phyloP scores from a whole-genome alignment of 2,113 vertebrate genomes.

The Oenanthe oenanthe region DNA sequence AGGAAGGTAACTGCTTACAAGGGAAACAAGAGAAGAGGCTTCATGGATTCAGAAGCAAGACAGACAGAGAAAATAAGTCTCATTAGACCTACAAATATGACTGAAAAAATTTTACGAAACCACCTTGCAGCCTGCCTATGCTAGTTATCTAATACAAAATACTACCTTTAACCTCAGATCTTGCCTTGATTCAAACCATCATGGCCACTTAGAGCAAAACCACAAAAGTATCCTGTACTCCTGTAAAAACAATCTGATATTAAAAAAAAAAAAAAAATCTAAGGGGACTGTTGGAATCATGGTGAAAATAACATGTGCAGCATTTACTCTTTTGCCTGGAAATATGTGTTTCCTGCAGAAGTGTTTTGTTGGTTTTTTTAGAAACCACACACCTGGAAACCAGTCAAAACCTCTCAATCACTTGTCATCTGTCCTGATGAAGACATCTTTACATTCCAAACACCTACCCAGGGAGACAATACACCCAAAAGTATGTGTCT shows the following conservation, averaged over 20 bases:
- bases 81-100: background rate
- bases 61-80: background rate
- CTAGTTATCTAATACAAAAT: background rate
- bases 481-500: background rate
- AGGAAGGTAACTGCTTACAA: background rate
- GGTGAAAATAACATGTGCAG: background rate
- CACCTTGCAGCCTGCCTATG: background rate
- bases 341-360: background rate
- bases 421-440: background rate
- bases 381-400: background rate
- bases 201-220: background rate
- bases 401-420: background rate
- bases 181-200: background rate
- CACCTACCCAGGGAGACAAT: background rate
- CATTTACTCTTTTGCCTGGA: background rate
- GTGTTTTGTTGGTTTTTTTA: background rate
- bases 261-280: background rate
- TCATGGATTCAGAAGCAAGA: background rate
- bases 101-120: background rate
- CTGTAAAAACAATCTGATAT: background rate
- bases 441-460: background rate
- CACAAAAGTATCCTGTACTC: background rate
- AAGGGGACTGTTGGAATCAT: background rate
- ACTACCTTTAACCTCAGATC: background rate
- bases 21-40: background rate